These are phyloP conservation scores for Haliclystus octoradiatus DNA, from an alignment of 30 jellyfish, hydroid and myxozoan species.

Conservation along the genomic window DNA sequence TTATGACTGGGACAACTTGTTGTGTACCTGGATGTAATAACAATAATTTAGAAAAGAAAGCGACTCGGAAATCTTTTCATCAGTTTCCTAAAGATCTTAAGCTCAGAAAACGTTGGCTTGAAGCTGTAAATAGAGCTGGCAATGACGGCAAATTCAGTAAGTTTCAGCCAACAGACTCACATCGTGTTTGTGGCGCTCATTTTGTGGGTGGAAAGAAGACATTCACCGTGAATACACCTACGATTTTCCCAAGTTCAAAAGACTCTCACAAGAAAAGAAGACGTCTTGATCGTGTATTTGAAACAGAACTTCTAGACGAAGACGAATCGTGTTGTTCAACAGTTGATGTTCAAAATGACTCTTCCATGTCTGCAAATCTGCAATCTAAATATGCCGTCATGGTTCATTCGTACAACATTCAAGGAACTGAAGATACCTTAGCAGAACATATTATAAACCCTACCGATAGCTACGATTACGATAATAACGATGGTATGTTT, in stretches of 20 bases:
- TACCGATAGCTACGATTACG: too few species aligned
- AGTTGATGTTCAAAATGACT: too few species aligned
- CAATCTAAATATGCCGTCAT: too few species aligned
- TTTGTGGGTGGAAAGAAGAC: neutral
- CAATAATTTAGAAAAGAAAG: neutral
- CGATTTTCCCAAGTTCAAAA: neutral
- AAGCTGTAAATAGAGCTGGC: neutral
- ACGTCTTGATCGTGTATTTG: neutral
- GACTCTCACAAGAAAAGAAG: neutral
- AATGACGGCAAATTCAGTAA: neutral
- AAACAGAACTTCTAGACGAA: too few species aligned
- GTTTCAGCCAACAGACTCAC: neutral
- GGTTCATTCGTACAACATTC: neutral
- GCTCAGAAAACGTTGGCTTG: neutral
- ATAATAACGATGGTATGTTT: too few species aligned
- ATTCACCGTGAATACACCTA: neutral
- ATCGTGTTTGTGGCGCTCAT: neutral
- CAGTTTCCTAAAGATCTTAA: neutral
- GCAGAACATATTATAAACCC: too few species aligned
- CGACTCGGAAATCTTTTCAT: neutral
- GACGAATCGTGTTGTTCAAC: too few species aligned
- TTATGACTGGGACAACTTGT: neutral
- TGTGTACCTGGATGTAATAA: neutral
- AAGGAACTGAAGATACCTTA: neutral
- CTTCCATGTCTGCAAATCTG: too few species aligned